Evolutionary conservation across 2,888 invertebrate genomes (phyloP).

Genomic region (Tenthredo mesomela): DNA sequence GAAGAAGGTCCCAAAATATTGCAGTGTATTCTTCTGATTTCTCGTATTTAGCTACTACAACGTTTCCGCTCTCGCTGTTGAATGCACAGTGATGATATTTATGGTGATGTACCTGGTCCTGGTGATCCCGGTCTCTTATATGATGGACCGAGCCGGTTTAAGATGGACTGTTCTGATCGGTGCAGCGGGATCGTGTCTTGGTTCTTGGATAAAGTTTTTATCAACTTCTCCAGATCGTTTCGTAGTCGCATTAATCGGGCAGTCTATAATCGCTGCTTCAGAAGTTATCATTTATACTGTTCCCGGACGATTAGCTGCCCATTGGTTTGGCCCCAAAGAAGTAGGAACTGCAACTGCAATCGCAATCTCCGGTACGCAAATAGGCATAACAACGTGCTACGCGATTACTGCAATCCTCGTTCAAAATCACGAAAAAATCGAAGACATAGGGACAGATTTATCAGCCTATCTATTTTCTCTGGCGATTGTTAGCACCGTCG

Average conservation of each 20-base stretch:
- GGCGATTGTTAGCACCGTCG: conserved; percentile 78
- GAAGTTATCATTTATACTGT: conserved; percentile 84
- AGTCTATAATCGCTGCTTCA: conserved; percentile 80
- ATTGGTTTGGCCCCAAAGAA: conserved; percentile 83
- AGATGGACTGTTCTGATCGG: conserved; percentile 78
- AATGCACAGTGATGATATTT: conserved; percentile 83
- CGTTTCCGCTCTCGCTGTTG: conserved; percentile 76
- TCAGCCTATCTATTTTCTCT: conserved; percentile 61
- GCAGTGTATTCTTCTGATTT: neutral
- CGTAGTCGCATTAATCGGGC: conserved; percentile 72
- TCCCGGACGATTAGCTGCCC: conserved; percentile 83
- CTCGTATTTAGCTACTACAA: conserved; percentile 66
- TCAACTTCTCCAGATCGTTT: conserved; percentile 21
- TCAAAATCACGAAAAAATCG: conserved; percentile 72
- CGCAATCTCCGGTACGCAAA: conserved; percentile 86
- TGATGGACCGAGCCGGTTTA: conserved; percentile 77
- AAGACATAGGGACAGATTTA: conserved; percentile 75
- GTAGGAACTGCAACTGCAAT: conserved; percentile 82
- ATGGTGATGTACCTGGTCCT: conserved; percentile 83
- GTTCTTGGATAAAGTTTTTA: conserved; percentile 77
- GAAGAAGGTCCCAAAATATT: neutral
- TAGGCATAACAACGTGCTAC: conserved; percentile 85
- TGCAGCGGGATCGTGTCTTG: conserved; percentile 80
- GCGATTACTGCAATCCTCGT: conserved; percentile 82
- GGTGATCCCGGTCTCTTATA: conserved; percentile 80